These are phyloP conservation scores for Corydoras sp. DNA, from an alignment of 2,113 vertebrate genomes.

Conservation along the genomic window DNA sequence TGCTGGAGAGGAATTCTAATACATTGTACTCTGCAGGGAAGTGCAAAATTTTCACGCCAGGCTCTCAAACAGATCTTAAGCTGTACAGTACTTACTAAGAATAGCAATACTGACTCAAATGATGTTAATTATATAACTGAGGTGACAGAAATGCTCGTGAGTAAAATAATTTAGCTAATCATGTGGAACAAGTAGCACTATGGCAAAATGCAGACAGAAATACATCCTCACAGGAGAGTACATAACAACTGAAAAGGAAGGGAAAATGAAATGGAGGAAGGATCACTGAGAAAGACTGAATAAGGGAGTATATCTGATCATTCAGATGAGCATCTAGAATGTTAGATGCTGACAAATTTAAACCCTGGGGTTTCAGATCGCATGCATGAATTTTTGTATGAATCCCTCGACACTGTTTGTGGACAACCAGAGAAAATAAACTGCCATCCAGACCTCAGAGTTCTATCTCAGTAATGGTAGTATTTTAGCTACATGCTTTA, in stretches of 20 bases:
- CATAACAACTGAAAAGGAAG: neutral
- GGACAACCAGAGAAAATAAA: neutral
- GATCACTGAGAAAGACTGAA: neutral
- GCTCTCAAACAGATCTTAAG: too few relatives aligned
- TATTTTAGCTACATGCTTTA: slow-evolving; percentile 30
- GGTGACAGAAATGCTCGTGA: neutral
- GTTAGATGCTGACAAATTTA: slow-evolving; percentile 12
- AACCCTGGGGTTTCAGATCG: slow-evolving; percentile 3
- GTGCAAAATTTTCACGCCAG: too few relatives aligned
- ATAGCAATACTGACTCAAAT: too few relatives aligned
- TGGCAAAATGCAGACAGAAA: neutral
- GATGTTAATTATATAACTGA: neutral
- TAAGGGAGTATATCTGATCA: slow-evolving; percentile 5
- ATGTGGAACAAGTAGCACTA: neutral
- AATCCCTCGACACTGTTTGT: neutral
- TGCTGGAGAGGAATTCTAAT: too few relatives aligned
- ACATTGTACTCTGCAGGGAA: too few relatives aligned
- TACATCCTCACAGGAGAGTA: neutral
- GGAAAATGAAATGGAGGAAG: neutral
- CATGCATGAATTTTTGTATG: slow-evolving; percentile 1
- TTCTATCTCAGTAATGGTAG: slow-evolving; percentile 24
- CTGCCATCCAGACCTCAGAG: slow-evolving; percentile 17
- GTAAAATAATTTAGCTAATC: neutral
- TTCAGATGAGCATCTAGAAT: neutral
- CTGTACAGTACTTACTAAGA: too few relatives aligned